Evolutionary conservation across 2,888 invertebrate species (phyloP), one percentile per base, ranked within the genome.

Genomic region (Andrena minutula): DNA sequence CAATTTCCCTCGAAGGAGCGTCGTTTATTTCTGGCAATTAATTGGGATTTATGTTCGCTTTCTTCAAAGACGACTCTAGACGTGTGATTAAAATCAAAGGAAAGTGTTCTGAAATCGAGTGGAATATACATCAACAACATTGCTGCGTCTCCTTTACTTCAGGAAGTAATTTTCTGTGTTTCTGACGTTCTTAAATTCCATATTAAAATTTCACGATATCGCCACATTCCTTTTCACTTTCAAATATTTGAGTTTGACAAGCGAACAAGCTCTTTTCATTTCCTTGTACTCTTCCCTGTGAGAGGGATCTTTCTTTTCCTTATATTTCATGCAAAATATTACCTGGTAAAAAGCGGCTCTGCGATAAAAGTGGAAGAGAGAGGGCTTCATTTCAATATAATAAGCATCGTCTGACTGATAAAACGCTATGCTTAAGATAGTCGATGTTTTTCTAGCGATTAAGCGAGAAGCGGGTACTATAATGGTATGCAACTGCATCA

Each of bases 361-460:
- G 3, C 30, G 23, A 28, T n/a, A 20, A 75, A 61, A 16, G 23
- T 28, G 51, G 28, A 23, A 3, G 6, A 30, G 7, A 7, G 49
- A 10, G 61, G 35, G 28, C 23, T 47, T 63, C 72, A 20, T 76
- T 72, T 64, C 63, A 26, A 64, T 58, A 47, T 64, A 72, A 64
- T 76, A 56, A 64, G 61, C 61, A 64, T 47, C 49, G 64, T 10
- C 23, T 35, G 75, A 61, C n/a, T 47, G 71, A 71, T 49, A 66
- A 80, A 71, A 75, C 41, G 41, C 65, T 71, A 63, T 65, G 71
- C 60, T 61, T 47, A 64, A n/a, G 63, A 64, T 58, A 28, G 53
- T 47, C 41, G 72, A 58, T 65, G 49, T 30, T 64, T 72, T 73
- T 8, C 47, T 4, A n/a, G 61, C 41, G 49, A 65, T 73, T 77